Base-by-base conservation (phyloP, 2,888 invertebrate genomes). In the Thalpophila matura region DNA sequence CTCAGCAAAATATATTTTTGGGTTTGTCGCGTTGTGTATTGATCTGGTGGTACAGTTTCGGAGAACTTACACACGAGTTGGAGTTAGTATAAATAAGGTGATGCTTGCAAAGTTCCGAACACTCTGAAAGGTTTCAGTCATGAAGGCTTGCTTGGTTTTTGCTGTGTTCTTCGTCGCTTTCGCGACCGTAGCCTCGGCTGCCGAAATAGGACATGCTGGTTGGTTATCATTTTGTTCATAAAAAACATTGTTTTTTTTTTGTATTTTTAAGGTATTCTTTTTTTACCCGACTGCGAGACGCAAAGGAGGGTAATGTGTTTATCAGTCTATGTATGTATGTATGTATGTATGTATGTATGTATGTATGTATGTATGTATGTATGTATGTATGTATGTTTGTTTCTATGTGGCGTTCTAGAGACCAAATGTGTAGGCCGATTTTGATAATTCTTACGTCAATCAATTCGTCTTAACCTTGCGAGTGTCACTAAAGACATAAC, bases 41-140 rank as follows among this genome's bases (percentile, higher is more conserved):
- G 29, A 59, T 68, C 20, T 58, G 26, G 12, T 74, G 61, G 80
- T 82, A 68, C 20, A 40, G 31, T 67, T 67, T 63, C 26, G 56
- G 65, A 61, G 59, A 45, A 76, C 62, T 58, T 74, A 76, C 68
- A 79, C 74, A 66, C 29, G 66, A 74, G 74, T 70, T 72, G 56
- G 68, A 64, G 71, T 72, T 69, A 75, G 80, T 89, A 89, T 90
- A 89, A 86, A 88, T 87, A 84, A 77, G 70, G 50, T 79, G 76
- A 63, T 73, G 74, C 56, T 70, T 66, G 63, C 66, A 63, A 77
- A 79, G 65, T 72, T 76, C 63, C 47, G 50, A 82, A 88, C 72
- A 86, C 62, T 81, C 70, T 62, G 67, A 66, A 69, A 67, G 64
- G 65, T 67, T 79, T 77, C 70, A 78, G 82, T 66, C 77, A 90